Base-by-base conservation (phyloP, 2,113 vertebrate genomes). In the Vireo altiloquus region DNA sequence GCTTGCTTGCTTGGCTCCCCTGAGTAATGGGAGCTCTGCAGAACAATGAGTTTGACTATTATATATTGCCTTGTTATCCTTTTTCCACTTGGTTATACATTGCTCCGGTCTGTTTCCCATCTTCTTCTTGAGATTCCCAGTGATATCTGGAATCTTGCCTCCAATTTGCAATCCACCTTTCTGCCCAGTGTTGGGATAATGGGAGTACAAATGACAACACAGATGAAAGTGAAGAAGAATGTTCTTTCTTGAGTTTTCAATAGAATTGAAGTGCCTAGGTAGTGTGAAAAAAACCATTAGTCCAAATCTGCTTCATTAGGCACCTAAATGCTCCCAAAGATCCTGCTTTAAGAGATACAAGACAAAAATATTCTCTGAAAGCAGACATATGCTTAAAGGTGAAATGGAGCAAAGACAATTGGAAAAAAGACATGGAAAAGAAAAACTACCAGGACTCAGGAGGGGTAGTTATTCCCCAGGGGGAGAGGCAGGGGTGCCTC, bases 231-330 rank as follows among this genome's bases (percentile, higher is more conserved):
- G n/a, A 82, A 52, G 23, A 65, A 82, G 37, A 28, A 82, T 79
- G 4, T 44, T 84, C 44, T 64, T 60, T 39, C 30, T 18, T 84
- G 63, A 82, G 39, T 82, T 87, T 89, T 89, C 77, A 71, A 39
- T 18, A 83, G 35, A 83, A 91, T 6, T 63, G 68, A 91, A 92
- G 33, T 27, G 35, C n/a, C 40, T 60, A 88, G 37, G 37, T 28
- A 89, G 37, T 70, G 54, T 65, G 46, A 88, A 95, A 96, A 90
- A 69, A 50, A 13, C 46, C 20, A 61, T 63, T 82, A 69, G 20
- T 85, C 30, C 30, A 82, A 88, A 57, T 47, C n/a, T 83, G 88
- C 46, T 69, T 94, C 92, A 95, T 94, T 95, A 95, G 46, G 82
- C 42, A 92, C 28, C 37, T 92, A 94, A 96, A 70, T 4, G 31